Evolutionary conservation across 2,113 vertebrate genomes (phyloP).

Genomic region (Rhegmatorhina hoffmannsi): DNA sequence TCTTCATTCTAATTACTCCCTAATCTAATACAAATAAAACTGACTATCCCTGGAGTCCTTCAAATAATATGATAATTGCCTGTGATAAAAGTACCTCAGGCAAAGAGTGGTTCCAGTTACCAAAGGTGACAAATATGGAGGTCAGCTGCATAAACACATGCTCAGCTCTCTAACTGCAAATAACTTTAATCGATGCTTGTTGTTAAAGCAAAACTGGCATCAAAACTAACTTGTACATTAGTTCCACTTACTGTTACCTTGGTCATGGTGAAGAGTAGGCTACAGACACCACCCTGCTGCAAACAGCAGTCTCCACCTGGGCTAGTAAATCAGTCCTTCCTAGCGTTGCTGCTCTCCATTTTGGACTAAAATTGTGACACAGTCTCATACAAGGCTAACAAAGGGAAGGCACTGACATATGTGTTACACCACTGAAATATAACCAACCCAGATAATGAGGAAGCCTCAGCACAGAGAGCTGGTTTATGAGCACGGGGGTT

Average conservation of each 20-base stretch:
- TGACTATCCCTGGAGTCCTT: background rate
- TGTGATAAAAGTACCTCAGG: background rate
- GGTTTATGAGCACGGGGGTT: background rate
- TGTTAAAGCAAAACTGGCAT: background rate
- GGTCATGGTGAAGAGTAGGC: background rate
- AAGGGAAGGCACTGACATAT: background rate
- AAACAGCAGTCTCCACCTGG: background rate
- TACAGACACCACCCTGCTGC: background rate
- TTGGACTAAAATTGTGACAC: background rate
- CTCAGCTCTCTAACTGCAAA: background rate
- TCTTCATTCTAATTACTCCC: background rate
- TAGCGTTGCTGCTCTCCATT: background rate
- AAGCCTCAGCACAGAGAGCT: background rate
- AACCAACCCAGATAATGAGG: background rate
- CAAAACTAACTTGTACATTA: background rate
- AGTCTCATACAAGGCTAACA: background rate
- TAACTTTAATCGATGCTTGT: background rate
- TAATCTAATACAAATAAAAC: constrained; percentile 13
- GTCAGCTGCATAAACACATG: background rate
- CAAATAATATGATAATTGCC: background rate
- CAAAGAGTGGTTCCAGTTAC: background rate
- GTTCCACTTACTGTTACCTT: background rate
- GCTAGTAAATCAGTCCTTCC: background rate
- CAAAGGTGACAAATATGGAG: background rate
- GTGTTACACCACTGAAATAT: background rate